Conservation (phyloP, 2,113 vertebrate species). For the Dolichallabes microphthalmus region DNA sequence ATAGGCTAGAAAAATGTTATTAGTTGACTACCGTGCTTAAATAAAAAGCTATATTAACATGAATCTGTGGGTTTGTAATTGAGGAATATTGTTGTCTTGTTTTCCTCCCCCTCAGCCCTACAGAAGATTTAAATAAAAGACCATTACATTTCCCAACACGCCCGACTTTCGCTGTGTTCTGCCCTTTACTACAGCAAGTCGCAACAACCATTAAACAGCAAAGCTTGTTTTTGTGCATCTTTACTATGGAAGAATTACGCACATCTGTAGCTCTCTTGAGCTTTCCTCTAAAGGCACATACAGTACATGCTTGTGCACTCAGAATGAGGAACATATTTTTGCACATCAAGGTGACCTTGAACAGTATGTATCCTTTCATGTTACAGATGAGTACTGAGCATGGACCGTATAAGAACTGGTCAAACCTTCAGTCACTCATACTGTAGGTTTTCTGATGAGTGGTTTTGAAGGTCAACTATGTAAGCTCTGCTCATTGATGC, state of each 20-base stretch:
- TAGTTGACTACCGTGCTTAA: no score
- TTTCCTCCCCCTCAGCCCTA: no score
- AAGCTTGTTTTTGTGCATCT: not conserved
- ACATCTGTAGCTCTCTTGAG: not conserved
- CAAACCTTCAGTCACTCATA: no score
- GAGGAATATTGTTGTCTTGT: not conserved
- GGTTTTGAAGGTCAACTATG: no score
- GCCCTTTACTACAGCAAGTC: no score
- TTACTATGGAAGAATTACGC: not conserved
- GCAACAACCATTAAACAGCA: not conserved
- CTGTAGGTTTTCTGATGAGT: no score
- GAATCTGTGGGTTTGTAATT: not conserved
- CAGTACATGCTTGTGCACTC: not conserved
- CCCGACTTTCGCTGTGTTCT: no score
- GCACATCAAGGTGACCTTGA: slow-evolving; percentile 1
- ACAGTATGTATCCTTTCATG: not conserved
- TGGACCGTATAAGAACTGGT: no score
- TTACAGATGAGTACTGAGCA: not conserved
- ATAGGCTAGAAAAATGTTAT: not conserved
- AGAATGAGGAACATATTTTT: not conserved
- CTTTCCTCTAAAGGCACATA: not conserved
- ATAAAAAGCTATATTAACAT: not conserved
- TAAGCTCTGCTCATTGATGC: no score
- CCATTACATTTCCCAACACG: no score
- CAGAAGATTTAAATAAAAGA: no score